Conservation (phyloP, 2,113 vertebrate species). For the Pterocles gutturalis region DNA sequence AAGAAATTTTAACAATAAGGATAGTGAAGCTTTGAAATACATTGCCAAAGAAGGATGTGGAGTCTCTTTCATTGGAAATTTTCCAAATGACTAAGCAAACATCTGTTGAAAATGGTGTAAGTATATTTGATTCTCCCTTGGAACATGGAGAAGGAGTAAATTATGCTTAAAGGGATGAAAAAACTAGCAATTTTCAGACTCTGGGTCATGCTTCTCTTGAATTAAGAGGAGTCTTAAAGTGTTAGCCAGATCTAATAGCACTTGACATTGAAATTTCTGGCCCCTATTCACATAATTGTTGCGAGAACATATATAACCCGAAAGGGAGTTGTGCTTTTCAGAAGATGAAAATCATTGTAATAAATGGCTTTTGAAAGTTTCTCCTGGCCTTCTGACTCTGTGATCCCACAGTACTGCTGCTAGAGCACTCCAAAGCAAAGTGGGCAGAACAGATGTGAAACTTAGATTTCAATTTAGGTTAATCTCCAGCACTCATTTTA, state of each 20-base stretch:
- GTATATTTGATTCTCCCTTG: conserved; percentile 18
- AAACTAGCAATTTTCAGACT: conserved; percentile 3
- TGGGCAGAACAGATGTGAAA: background rate
- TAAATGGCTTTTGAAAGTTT: conserved; percentile 10
- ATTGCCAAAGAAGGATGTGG: conserved; percentile 51
- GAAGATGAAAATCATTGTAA: conserved; percentile 1
- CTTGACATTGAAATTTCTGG: conserved; percentile 23
- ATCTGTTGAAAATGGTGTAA: conserved; percentile 53
- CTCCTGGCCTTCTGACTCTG: background rate
- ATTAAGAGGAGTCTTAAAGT: conserved; percentile 4
- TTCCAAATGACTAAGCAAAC: conserved; percentile 46
- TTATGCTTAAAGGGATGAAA: conserved; percentile 26
- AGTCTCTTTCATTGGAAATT: background rate
- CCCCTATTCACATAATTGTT: background rate
- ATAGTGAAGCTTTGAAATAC: background rate
- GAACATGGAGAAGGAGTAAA: conserved; percentile 6
- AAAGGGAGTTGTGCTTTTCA: conserved; percentile 7
- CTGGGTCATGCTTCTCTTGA: conserved; percentile 8
- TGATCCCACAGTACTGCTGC: background rate
- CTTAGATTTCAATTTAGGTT: background rate
- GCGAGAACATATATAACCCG: background rate
- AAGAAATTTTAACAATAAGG: conserved; percentile 1
- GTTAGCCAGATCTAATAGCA: conserved; percentile 6
- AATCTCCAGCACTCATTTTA: background rate
- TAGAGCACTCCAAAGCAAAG: background rate